phyloP scores from a whole-genome alignment of 1,140 invertebrate genomes.

The Sesamia nonagrioides region DNA sequence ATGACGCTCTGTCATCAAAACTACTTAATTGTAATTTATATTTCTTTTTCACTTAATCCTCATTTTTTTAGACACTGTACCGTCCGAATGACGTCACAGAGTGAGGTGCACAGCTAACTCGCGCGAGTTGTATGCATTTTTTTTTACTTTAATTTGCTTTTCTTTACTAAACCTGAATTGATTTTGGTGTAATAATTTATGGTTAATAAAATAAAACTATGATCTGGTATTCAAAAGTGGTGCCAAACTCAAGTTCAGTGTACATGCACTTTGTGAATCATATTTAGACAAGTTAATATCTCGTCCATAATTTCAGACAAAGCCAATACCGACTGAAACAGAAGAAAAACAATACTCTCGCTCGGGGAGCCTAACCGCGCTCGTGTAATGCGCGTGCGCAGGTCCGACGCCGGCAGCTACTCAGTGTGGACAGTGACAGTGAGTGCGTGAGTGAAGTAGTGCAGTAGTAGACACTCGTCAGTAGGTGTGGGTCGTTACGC shows the following conservation, averaged over 20 bases:
- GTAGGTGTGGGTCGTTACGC: too few relatives aligned
- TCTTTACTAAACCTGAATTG: too few relatives aligned
- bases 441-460: constrained; percentile 1
- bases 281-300: not conserved
- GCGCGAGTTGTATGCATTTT: too few relatives aligned
- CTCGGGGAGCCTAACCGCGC: constrained; percentile 79
- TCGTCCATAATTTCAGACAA: constrained; percentile 63
- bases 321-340: constrained; percentile 60
- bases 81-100: too few relatives aligned
- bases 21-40: too few relatives aligned
- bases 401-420: constrained; percentile 49
- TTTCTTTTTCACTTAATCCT: too few relatives aligned
- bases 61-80: too few relatives aligned
- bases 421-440: constrained; percentile 62
- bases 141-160: too few relatives aligned
- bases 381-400: constrained; percentile 64
- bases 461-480: constrained; percentile 55
- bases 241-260: constrained; percentile 11
- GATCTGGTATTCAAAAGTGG: not conserved
- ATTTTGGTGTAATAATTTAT: not conserved
- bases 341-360: constrained; percentile 72
- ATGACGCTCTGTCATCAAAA: too few relatives aligned
- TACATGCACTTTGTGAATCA: not conserved
- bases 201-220: too few relatives aligned
- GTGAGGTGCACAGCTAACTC: too few relatives aligned